Base-by-base conservation (phyloP, 2,113 vertebrate genomes). In the Pao palembangensis region DNA sequence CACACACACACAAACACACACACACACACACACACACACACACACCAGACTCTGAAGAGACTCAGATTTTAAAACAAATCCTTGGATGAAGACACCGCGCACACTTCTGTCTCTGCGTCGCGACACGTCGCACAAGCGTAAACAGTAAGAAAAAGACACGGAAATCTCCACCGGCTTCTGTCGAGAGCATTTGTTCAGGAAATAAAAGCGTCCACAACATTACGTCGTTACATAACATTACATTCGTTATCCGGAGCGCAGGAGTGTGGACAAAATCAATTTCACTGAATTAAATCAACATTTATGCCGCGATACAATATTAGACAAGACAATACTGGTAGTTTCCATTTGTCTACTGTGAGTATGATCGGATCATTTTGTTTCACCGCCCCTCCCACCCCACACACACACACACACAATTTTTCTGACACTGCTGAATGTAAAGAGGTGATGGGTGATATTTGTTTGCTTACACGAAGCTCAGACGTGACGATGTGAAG, bases 211-310 rank as follows among this genome's bases (percentile, higher is more conserved):
- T 34, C 31, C 31, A 34, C 31, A 10, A 34, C 31, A 34, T n/a
- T n/a, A n/a, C n/a, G n/a, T n/a, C n/a, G n/a, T n/a, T n/a, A n/a
- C n/a, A n/a, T n/a, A n/a, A n/a, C n/a, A n/a, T n/a, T n/a, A n/a
- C n/a, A n/a, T n/a, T 25, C 23, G 5, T 25, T 25, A 25, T 5
- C 23, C 23, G n/a, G n/a, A 73, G 50, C 81, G 77, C 60, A 60
- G 62, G 16, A 20, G 31, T 55, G 68, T 75, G 46, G 46, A 74
- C 71, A 71, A 73, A 25, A 83, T 73, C 62, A 54, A 44, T 64
- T 66, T 51, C 60, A 58, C 52, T 34, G 71, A 64, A 75, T 70
- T 57, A 50, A 48, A 73, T 55, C 23, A 63, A 58, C 23, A 25
- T 65, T 55, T 55, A 57, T 55, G 64, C 38, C 61, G 23, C 58